Percentiles rank a stretch among this genome's conserved stretches.
These are phyloP conservation scores for Cyclargus thomasi DNA, from an alignment of 1,140 invertebrate species.

Conservation along the genomic window DNA sequence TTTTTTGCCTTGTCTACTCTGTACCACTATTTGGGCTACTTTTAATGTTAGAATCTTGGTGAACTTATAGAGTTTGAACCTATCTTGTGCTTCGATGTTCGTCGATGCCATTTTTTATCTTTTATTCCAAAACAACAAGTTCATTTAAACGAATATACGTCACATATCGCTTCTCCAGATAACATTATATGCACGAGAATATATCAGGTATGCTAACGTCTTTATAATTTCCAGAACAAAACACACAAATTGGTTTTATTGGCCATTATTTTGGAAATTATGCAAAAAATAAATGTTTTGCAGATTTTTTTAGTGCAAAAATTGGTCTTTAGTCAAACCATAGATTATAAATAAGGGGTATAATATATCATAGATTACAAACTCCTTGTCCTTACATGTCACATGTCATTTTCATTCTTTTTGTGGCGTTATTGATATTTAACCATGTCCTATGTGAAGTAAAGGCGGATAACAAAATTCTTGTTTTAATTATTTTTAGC, in stretches of 20 bases:
- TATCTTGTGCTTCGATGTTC: slow-evolving; percentile 47
- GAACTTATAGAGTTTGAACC: slow-evolving; percentile 56
- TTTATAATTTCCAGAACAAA: neutral
- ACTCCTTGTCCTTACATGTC: too few relatives aligned
- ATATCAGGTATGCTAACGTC: neutral
- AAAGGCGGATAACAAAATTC: too few relatives aligned
- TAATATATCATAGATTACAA: too few relatives aligned
- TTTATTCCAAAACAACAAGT: neutral
- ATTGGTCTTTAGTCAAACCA: too few relatives aligned
- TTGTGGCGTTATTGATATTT: too few relatives aligned
- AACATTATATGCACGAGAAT: neutral
- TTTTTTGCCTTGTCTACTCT: slow-evolving; percentile 65
- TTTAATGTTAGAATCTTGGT: slow-evolving; percentile 61
- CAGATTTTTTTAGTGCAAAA: too few relatives aligned
- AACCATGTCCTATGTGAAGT: too few relatives aligned
- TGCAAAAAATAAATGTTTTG: neutral
- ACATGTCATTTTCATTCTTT: too few relatives aligned
- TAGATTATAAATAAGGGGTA: too few relatives aligned
- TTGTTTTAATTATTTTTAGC: too few relatives aligned
- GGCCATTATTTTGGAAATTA: neutral
- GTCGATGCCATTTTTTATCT: slow-evolving; percentile 41
- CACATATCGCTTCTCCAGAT: neutral
- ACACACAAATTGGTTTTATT: neutral
- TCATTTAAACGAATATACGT: neutral
- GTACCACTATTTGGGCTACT: slow-evolving; percentile 63